Evolutionary conservation across 2,113 vertebrate genomes (phyloP), one percentile per base, ranked within the genome.

Genomic region (Arenaria interpres): DNA sequence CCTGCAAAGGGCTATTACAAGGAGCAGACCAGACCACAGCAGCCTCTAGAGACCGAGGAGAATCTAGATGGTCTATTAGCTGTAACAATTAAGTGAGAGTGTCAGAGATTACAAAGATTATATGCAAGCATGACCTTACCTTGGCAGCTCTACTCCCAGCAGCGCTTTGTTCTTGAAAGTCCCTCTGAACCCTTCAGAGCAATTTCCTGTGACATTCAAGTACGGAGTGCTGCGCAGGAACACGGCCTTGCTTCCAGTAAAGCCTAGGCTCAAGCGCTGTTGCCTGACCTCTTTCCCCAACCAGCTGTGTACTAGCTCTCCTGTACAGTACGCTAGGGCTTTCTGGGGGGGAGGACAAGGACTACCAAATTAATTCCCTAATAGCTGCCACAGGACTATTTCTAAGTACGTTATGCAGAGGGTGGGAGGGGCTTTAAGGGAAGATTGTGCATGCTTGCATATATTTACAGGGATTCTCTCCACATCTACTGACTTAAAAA

Each of bases 401-500:
- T 85, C 94, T 92, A 93, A 73, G 37, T 80, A 67, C 79, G 24
- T 90, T 96, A 77, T 88, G 91, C 79, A 97, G 90, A 97, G 57
- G 87, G 75, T 67, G 63, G 71, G 94, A 93, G 28, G 78, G 74
- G 68, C 88, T 91, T 74, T 75, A 93, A 89, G 74, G 84, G 78
- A 93, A 93, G 87, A 94, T 73, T 97, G 94, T 97, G 82, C 96
- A 97, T 96, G 92, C 96, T 91, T 93, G 95, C 93, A 76, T 95
- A 30, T 94, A 92, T 96, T 95, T 96, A 97, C 96, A 94, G 86
- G 95, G 83, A 91, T 93, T 91, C 89, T 97, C 89, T 97, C 82
- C 88, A 67, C 73, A 71, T 72, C 85, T 94, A 89, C 90, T 88
- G 94, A 90, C 89, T 96, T 90, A 12, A 88, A 95, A 92, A 96